These are phyloP conservation scores for Plebejus melissa DNA, from an alignment of 2,888 invertebrate genomes.

Conservation along the genomic window DNA sequence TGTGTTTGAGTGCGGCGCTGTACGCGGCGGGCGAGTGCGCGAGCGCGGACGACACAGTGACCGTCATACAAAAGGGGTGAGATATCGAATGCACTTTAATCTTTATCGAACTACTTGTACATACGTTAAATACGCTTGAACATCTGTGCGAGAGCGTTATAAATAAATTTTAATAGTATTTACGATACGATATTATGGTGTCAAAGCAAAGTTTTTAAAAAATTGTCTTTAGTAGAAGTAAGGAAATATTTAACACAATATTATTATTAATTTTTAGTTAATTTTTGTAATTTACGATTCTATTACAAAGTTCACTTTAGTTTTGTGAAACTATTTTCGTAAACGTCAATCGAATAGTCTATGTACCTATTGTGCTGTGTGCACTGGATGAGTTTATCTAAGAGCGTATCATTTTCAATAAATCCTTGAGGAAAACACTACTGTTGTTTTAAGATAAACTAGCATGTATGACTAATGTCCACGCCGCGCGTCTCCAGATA, in stretches of 20 bases:
- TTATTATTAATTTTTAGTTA: neutral
- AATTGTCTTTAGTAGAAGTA: neutral
- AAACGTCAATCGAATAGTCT: neutral
- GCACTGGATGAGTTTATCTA: neutral
- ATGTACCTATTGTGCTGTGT: neutral
- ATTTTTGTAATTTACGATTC: neutral
- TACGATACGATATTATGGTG: neutral
- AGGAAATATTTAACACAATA: neutral
- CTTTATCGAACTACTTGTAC: neutral
- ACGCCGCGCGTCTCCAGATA: neutral
- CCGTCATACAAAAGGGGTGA: constrained; percentile 50
- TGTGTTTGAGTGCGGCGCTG: constrained; percentile 30
- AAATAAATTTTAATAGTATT: neutral
- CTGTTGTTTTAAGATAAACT: neutral
- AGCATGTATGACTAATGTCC: neutral
- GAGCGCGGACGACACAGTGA: constrained; percentile 40
- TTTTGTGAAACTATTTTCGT: neutral
- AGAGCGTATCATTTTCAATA: neutral
- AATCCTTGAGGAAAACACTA: neutral
- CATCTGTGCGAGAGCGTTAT: neutral
- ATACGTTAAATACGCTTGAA: neutral
- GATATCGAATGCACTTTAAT: constrained; percentile 33
- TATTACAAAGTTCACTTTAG: neutral
- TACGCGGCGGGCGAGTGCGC: constrained; percentile 32
- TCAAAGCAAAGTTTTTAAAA: neutral